Conservation (phyloP, 2,113 vertebrate species). For the Phocoena sinus region DNA sequence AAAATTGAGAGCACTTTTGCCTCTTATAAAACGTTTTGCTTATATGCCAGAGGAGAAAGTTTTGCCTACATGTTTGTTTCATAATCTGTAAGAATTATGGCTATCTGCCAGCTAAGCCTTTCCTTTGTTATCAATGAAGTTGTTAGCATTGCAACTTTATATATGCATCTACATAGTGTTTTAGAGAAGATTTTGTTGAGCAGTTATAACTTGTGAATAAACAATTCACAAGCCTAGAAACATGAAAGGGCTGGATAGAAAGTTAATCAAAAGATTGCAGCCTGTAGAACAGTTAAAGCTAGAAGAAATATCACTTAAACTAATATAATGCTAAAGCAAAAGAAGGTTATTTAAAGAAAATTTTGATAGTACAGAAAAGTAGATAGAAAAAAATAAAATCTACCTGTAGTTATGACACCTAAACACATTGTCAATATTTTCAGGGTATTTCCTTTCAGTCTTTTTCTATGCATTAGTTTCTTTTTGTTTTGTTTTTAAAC, state of each 20-base stretch:
- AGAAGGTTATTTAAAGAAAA: not conserved
- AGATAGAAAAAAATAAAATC: not conserved
- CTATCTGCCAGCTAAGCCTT: not conserved
- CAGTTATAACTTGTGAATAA: not conserved
- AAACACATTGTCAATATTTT: not conserved
- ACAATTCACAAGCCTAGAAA: not conserved
- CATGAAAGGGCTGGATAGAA: not conserved
- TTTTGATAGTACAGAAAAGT: constrained; percentile 3
- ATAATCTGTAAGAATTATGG: not conserved
- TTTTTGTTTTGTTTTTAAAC: not conserved
- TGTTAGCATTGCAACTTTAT: constrained; percentile 50
- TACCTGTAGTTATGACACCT: not conserved
- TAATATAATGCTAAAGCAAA: not conserved
- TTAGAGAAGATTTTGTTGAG: constrained; percentile 41
- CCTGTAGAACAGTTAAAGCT: not conserved
- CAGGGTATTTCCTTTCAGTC: not conserved
- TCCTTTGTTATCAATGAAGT: constrained; percentile 42
- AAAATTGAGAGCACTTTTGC: not conserved
- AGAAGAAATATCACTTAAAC: not conserved
- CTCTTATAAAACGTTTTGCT: not conserved
- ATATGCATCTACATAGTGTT: constrained; percentile 55
- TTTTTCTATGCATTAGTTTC: not conserved
- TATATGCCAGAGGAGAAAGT: not conserved
- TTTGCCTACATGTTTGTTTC: not conserved
- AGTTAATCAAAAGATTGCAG: not conserved